phyloP scores from a whole-genome alignment of 2,797 vertebrate species.

The Corythornis leucogaster region DNA sequence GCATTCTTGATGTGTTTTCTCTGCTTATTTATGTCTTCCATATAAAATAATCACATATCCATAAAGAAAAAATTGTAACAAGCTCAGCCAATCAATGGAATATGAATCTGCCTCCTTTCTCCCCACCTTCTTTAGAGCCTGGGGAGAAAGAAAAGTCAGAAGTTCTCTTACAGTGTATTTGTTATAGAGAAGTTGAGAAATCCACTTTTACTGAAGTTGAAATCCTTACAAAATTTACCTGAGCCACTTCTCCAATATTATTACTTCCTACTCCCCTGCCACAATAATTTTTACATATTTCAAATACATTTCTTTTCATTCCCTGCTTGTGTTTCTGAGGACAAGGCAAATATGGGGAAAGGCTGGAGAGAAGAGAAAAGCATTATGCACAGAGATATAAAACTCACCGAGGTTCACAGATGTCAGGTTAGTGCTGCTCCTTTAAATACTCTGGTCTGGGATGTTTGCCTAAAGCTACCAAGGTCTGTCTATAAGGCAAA shows the following conservation, averaged over 20 bases:
- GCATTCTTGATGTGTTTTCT: neutral
- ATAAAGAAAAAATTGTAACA: neutral
- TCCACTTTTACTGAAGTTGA: neutral
- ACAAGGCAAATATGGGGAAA: neutral
- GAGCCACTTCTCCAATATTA: neutral
- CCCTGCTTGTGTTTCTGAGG: neutral
- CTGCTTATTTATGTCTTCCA: neutral
- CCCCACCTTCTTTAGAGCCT: neutral
- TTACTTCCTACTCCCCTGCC: neutral
- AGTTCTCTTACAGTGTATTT: neutral
- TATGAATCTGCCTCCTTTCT: neutral
- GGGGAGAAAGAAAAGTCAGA: neutral
- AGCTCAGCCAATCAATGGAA: neutral
- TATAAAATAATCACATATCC: neutral
- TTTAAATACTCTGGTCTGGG: neutral
- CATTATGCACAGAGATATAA: fast-evolving
- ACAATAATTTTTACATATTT: neutral
- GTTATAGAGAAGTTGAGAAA: neutral
- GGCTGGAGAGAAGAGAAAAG: neutral
- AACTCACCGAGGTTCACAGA: neutral
- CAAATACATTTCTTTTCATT: neutral
- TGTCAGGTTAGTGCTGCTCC: neutral
- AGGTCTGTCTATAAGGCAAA: neutral
- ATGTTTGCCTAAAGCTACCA: neutral
- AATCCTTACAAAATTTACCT: neutral